Base-by-base conservation (phyloP, 2,888 invertebrate genomes). In the Oithona nana region DNA sequence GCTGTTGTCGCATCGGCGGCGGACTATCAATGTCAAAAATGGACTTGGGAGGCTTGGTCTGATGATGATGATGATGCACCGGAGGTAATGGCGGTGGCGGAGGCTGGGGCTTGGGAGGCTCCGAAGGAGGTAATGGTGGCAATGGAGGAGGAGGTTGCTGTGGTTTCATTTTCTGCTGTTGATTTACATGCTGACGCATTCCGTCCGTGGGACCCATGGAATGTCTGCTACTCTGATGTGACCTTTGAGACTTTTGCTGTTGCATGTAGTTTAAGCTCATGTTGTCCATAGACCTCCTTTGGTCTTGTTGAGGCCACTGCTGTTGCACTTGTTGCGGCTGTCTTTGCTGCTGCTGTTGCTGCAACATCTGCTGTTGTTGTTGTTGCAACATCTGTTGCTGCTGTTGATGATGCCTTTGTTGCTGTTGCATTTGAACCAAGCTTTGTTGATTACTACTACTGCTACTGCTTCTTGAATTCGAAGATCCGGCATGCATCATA, bases 321-420 rank as follows among this genome's bases (percentile, higher is more conserved):
- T 49, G 50, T 16, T 58, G 58, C 31, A 24, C 22, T 58, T 22
- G 3, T 2, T 20, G 50, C 11, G 39, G 48, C 26, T 59, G 59
- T n/a, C 11, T 26, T 28, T 57, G 57, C 26, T 39, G 39, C 39
- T 39, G 39, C 8, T 6, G 16, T 39, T 39, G 39, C 39, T 29
- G 57, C 20, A n/a, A 16, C 16, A 20, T 16, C 50, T 49, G 60
- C 50, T 60, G 60, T 24, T 48, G 60, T 50, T 60, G 60, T 60
- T 22, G 50, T 24, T 28, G 51, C 22, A n/a, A 50, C 22, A 28
- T 16, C 2, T 28, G 28, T 28, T 29, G n/a, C n/a, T 16, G 16
- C 28, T 28, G 57, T 16, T 22, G 28, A 29, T 22, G 57, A 57
- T 29, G 57, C 29, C 29, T 57, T 39, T 39, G 39, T 16, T 39